Base-by-base conservation (phyloP, 2,797 vertebrate species). In the Tangara arthus region DNA sequence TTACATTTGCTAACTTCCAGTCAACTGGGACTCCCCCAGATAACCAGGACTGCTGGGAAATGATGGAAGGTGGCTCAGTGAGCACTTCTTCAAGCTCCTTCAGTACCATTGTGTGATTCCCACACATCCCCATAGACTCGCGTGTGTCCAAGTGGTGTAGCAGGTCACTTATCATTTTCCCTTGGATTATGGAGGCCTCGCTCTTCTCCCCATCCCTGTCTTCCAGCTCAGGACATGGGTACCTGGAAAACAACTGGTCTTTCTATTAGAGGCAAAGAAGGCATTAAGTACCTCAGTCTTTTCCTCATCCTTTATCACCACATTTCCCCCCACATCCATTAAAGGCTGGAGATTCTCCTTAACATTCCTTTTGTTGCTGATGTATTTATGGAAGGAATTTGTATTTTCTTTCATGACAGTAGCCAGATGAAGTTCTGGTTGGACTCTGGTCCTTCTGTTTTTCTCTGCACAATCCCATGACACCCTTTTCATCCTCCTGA, bases 251-350 rank as follows among this genome's bases (percentile, higher is more conserved):
- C 32, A 63, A 24, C 8, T 22, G 28, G 17, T 64, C 49, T 76
- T 81, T 32, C 26, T 35, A 5, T 32, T 44, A 82, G 42, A 63
- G 49, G 24, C 9, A 50, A 57, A 39, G 20, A 63, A 82, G n/a
- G 8, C 17, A 39, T 76, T 61, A 56, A 69, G 19, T 69, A 69
- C 5, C 4, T 55, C 35, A 61, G 17, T 42, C 20, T 49, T 69
- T 59, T 53, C 17, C 9, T 81, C 39, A 37, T 55, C 12, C 16
- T 76, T 76, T 49, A 55, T 69, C 42, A 69, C 11, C 19, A 37
- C 0, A 0, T 76, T 49, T 37, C 5, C n/a, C 7, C 12, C 1
- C 8, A 16, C 27, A 63, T 50, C 32, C 23, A 26, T 69, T 44
- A 61, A 50, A 56, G 23, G 9, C 20, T 42, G 32, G 23, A 69